These are phyloP conservation scores for Catalaphyllia jardinei DNA, from an alignment of 64 coral and sea anemone species.

Conservation along the genomic window DNA sequence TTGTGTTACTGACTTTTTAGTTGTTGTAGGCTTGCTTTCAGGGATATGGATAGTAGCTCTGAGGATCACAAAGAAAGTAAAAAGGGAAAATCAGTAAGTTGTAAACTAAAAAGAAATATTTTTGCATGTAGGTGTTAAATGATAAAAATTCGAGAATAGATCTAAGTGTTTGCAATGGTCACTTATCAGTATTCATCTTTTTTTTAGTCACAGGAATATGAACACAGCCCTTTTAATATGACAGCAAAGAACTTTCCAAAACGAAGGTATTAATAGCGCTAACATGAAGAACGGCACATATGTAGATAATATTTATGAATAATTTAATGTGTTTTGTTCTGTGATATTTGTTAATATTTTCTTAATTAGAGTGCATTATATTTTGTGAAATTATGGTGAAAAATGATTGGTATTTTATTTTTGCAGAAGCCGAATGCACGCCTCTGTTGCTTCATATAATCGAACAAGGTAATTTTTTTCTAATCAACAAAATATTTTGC, in stretches of 20 bases:
- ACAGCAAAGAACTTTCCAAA: slow-evolving; percentile 96
- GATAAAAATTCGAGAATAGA: neutral
- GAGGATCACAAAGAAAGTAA: slow-evolving; percentile 42
- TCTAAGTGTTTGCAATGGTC: neutral
- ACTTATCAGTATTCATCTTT: neutral
- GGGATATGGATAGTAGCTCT: slow-evolving; percentile 5
- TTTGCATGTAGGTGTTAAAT: neutral
- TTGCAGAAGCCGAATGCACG: slow-evolving; percentile 84
- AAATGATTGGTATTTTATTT: slow-evolving; percentile 15
- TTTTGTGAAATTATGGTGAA: no score
- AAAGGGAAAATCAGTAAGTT: slow-evolving; percentile 18
- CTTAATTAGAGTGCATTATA: no score
- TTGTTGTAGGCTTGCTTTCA: slow-evolving; percentile 19
- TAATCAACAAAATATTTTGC: no score
- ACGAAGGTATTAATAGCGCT: slow-evolving; percentile 69
- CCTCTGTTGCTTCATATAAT: slow-evolving; percentile 80
- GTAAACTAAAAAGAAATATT: neutral
- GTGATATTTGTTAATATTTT: neutral
- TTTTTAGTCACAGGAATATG: slow-evolving; percentile 32
- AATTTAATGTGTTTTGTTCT: no score
- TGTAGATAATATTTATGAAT: no score
- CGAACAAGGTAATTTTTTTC: slow-evolving; percentile 83
- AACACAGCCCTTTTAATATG: slow-evolving; percentile 95
- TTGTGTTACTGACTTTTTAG: neutral
- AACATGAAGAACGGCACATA: neutral